Base-by-base conservation (phyloP, 2,113 vertebrate species). In the Gymnarchus niloticus region DNA sequence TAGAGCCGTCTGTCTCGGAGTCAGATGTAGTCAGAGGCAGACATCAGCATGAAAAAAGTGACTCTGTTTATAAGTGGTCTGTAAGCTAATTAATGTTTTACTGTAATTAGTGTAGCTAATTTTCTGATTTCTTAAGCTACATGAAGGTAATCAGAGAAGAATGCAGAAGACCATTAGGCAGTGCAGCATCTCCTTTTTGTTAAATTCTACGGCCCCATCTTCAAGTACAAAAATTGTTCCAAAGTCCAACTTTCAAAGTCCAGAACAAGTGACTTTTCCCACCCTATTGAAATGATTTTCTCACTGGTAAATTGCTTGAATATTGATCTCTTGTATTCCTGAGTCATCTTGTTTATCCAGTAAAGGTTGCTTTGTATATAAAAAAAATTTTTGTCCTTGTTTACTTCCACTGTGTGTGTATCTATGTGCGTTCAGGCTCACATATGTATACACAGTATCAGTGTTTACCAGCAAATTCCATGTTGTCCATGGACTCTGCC, bases 401-500 rank as follows among this genome's bases (percentile, higher is more conserved):
- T 23, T 81, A 2, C 51, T 81, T 51, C 23, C 8, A 14, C 3
- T 52, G 8, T 51, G 3, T 73, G 51, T 37, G 33, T 73, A 12
- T 25, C 28, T 82, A 21, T 69, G 44, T 86, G 80, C 1, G 46
- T 25, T 51, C n/a, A 49, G 46, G n/a, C 48, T 46, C 17, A 77
- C 21, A 41, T 23, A 19, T 61, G 1, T 65, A 23, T 78, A 25
- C 25, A 49, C 65, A 86, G 86, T 61, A 82, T n/a, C 56, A 83
- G 54, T n/a, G 12, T 14, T 84, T n/a, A 49, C 2, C 0, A 25
- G 37, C 44, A 46, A 69, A 51, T 69, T 65, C 52, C 28, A 33
- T 49, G 73, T 91, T 91, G 90, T 89, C 88, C 87, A 4, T 90
- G 93, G 92, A 94, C 94, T 94, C 89, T 94, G 92, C 84, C 59